Base-by-base conservation (phyloP, 2,888 invertebrate genomes). In the Xestia c-nigrum region DNA sequence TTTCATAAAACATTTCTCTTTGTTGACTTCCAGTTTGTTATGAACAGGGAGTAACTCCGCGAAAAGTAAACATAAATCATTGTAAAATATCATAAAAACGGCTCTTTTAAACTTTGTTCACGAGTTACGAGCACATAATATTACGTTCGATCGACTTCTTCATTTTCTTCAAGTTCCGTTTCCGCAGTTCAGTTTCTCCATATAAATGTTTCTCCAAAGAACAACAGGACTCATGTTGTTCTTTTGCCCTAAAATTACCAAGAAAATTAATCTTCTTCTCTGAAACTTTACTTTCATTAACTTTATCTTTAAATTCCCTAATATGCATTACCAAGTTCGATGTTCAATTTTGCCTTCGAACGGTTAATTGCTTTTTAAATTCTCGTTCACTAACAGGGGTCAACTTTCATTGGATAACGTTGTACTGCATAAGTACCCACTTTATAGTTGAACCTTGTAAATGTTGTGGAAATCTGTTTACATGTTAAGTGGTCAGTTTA, bases 401-500 rank as follows among this genome's bases (percentile, higher is more conserved):
- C 74, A 55, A 38, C 19, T 68, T 71, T 61, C 1, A 50, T 0
- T 64, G 52, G 74, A n/a, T 14, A 5, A 3, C 10, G 12, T 64
- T 43, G 43, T 31, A 55, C 52, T 31, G 21, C 46, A 24, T 21
- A 71, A 52, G n/a, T 31, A 24, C 16, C 57, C 57, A 74, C 52
- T 55, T 64, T 74, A 64, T 14, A 47, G 66, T 57, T 38, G 61
- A 84, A 38, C 61, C 57, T 76, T 72, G 74, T 61, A 65, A 71
- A 68, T 72, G 38, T 78, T 70, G 59, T 57, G 31, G 38, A 52
- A 80, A 76, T 77, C 74, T 74, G 78, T 81, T 76, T 67, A 80
- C 65, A 63, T 52, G 65, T 83, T 72, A 81, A 78, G 65, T 75
- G 75, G 65, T 75, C 71, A 77, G 64, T 80, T 85, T 65, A 79